These are phyloP conservation scores for Scelioninae gen. 2 DNA, from an alignment of 2,888 invertebrate species.

Conservation along the genomic window DNA sequence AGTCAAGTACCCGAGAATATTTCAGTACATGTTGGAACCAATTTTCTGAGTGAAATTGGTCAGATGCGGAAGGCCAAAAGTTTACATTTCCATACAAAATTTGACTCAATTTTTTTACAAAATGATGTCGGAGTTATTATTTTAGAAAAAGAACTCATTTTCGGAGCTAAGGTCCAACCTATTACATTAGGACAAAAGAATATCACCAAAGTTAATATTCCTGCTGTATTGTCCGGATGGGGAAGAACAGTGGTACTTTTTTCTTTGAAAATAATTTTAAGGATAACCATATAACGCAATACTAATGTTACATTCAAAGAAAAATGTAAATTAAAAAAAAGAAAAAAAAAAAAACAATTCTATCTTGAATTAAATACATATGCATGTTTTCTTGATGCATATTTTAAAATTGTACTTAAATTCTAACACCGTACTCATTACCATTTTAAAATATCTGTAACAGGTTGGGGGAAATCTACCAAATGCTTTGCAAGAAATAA, in stretches of 20 bases:
- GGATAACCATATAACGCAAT: too few relatives aligned
- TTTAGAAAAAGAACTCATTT: slow-evolving; percentile 60
- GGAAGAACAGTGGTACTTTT: slow-evolving; percentile 62
- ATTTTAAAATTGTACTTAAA: too few relatives aligned
- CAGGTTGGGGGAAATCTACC: slow-evolving; percentile 63
- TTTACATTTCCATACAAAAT: slow-evolving; percentile 61
- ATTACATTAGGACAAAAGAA: slow-evolving; percentile 61
- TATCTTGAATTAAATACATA: too few relatives aligned
- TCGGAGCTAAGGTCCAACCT: slow-evolving; percentile 62
- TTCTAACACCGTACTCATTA: too few relatives aligned
- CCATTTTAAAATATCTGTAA: too few relatives aligned
- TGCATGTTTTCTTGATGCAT: too few relatives aligned
- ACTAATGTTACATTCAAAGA: too few relatives aligned
- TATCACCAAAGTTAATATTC: slow-evolving; percentile 42
- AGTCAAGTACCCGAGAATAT: slow-evolving; percentile 48
- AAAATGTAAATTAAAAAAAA: too few relatives aligned
- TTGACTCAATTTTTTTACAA: neutral
- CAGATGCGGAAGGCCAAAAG: slow-evolving; percentile 17
- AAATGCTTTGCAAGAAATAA: slow-evolving; percentile 63
- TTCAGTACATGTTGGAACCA: slow-evolving; percentile 60
- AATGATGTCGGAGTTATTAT: slow-evolving; percentile 68
- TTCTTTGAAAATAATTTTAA: neutral
- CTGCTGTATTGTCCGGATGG: slow-evolving; percentile 67
- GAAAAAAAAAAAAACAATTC: too few relatives aligned
- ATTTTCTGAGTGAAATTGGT: slow-evolving; percentile 56